These are phyloP conservation scores for Sarcophaga subvicina DNA, from an alignment of 2,888 invertebrate genomes.

Conservation along the genomic window DNA sequence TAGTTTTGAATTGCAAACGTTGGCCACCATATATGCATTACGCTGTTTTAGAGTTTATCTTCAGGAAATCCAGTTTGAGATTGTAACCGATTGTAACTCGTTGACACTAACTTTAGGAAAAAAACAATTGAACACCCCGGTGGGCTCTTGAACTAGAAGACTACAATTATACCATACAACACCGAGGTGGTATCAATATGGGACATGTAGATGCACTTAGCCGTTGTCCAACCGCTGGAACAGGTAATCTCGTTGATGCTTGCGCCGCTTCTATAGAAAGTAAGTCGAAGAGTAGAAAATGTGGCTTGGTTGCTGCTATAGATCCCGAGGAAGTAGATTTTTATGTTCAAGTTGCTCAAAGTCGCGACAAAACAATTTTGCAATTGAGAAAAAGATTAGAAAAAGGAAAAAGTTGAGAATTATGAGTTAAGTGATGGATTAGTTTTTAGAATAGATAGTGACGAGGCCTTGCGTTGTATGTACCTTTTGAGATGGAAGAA, in stretches of 20 bases:
- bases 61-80: slow-evolving; percentile 29
- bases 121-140: neutral
- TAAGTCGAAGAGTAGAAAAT: neutral
- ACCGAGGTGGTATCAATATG: slow-evolving; percentile 31
- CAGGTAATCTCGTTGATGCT: slow-evolving; percentile 25
- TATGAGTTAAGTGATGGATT: slow-evolving; percentile 22
- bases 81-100: neutral
- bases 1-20: slow-evolving; percentile 54
- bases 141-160: slow-evolving; percentile 52
- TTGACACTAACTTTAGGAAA: slow-evolving; percentile 7
- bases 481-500: slow-evolving; percentile 26
- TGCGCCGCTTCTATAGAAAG: neutral
- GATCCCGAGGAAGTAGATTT: slow-evolving; percentile 38
- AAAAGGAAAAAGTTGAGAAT: neutral
- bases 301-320: slow-evolving; percentile 16
- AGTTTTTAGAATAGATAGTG: neutral
- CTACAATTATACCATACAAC: slow-evolving; percentile 44
- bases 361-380: slow-evolving; percentile 16
- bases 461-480: slow-evolving; percentile 7
- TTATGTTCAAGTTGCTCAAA: slow-evolving; percentile 54
- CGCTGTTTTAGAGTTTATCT: slow-evolving; percentile 45
- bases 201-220: slow-evolving; percentile 26
- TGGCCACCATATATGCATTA: slow-evolving; percentile 51
- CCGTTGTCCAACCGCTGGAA: slow-evolving; percentile 19
- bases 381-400: slow-evolving; percentile 20